A percentile compares a stretch with the other conserved stretches of the same genome.
phyloP scores from a whole-genome alignment of 2,888 invertebrate species.

The Anarsia innoxiella region DNA sequence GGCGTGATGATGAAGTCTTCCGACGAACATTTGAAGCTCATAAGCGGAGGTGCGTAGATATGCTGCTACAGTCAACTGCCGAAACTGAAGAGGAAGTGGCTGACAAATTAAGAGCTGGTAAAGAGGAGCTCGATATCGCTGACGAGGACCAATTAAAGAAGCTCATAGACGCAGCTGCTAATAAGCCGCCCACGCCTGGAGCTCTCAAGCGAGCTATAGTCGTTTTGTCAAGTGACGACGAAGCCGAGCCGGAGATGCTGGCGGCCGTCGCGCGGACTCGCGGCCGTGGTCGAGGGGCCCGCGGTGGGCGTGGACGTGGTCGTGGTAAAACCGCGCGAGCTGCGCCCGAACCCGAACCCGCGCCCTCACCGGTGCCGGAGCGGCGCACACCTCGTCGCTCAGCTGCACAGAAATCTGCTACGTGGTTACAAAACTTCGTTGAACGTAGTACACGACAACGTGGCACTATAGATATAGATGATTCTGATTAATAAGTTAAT shows the following conservation, averaged over 20 bases:
- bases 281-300: constrained; percentile 28
- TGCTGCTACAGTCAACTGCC: constrained; percentile 49
- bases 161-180: constrained; percentile 37
- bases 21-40: constrained; percentile 60
- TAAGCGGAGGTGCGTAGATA: constrained; percentile 48
- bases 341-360: constrained; percentile 34
- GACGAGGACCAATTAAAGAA: constrained; percentile 39
- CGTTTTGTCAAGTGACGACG: constrained; percentile 52
- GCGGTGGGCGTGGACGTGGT: constrained; percentile 24
- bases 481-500: constrained; percentile 54
- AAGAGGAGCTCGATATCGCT: constrained; percentile 51
- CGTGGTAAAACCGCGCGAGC: constrained; percentile 33
- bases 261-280: constrained; percentile 18
- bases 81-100: constrained; percentile 55
- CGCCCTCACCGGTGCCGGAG: constrained; percentile 29
- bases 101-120: constrained; percentile 43
- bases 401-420: constrained; percentile 47
- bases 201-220: constrained; percentile 36
- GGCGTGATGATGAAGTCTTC: constrained; percentile 59
- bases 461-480: constrained; percentile 51
- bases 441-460: constrained; percentile 33
- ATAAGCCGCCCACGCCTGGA: constrained; percentile 27
- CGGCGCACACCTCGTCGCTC: constrained; percentile 58
- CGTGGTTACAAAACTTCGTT: constrained; percentile 43
- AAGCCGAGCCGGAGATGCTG: constrained; percentile 21